Base-by-base conservation (phyloP, 1,140 invertebrate species). In the Drosophila kohkoa region DNA sequence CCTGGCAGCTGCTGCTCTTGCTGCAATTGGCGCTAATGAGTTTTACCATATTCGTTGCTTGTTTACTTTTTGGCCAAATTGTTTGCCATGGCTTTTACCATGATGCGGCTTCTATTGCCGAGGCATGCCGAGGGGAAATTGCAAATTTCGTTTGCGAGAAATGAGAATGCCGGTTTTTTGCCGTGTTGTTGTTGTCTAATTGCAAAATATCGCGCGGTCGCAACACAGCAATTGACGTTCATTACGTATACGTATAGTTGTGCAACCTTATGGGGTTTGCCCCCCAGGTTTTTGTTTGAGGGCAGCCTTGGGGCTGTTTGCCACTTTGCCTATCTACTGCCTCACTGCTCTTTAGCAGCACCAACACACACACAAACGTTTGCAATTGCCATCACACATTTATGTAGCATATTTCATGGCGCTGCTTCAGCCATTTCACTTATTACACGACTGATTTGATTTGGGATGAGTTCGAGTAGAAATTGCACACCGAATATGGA, bases 1-100 rank as follows among this genome's bases (percentile, higher is more conserved):
- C 30, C 30, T 66, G 51, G 55, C 45, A 51, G 15, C 1, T 35
- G 13, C 43, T 52, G 54, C 49, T 64, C 62, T 58, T 74, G 75
- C 67, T 77, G 67, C 54, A 76, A 71, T 79, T 82, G 82, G 79
- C 79, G 76, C 82, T 87, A 87, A 87, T 87, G 82, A 87, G 83
- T 87, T 87, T 88, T 71, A 87, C 82, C 82, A 87, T 82, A 82
- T 87, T 74, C 65, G 52, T 57, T 72, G 75, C 68, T 72, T 76
- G 62, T 76, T 76, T 76, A 69, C 32, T 54, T 76, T 72, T 52
- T 65, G 73, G 68, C 71, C 68, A 60, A 76, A 64, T 79, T 73
- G 82, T 87, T 87, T 76, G 82, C 79, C 51, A 52, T 72, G 49
- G 41, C 63, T 65, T 67, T 64, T 45, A 68, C 62, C 16, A 57